These are phyloP conservation scores for Brachyopa scutellaris DNA, from an alignment of 2,888 invertebrate genomes.

Conservation along the genomic window DNA sequence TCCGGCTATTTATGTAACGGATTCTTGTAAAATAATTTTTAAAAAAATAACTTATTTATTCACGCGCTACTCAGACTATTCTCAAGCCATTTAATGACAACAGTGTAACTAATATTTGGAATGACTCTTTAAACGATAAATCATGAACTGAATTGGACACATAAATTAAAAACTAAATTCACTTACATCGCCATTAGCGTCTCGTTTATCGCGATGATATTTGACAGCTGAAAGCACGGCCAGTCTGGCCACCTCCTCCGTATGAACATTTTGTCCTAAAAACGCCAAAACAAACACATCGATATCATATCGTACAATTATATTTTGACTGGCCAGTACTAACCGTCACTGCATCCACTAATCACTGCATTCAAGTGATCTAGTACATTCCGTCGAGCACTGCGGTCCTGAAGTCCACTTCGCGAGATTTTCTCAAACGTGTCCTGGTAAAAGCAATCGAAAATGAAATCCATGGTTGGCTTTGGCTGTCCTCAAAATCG, in stretches of 20 bases:
- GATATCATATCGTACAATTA: no score
- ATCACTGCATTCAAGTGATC: slow-evolving; percentile 91
- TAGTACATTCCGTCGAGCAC: slow-evolving; percentile 88
- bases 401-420: slow-evolving; percentile 87
- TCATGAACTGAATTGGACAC: no score
- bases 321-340: no score
- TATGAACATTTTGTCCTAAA: slow-evolving; percentile 79
- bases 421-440: slow-evolving; percentile 88
- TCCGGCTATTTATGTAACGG: no score
- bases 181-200: slow-evolving; percentile 78
- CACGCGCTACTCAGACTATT: no score
- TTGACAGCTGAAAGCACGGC: slow-evolving; percentile 80
- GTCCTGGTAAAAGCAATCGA: slow-evolving; percentile 90
- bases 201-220: slow-evolving; percentile 79
- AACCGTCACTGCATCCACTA: slow-evolving; percentile 85
- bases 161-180: no score
- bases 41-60: no score
- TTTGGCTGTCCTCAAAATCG: neutral
- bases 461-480: slow-evolving; percentile 87
- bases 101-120: no score
- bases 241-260: slow-evolving; percentile 80
- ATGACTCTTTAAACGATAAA: no score
- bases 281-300: neutral
- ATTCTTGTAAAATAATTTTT: no score
- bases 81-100: no score